phyloP scores from a whole-genome alignment of 1,140 invertebrate genomes.

The Aphaenogaster ashmeadi region DNA sequence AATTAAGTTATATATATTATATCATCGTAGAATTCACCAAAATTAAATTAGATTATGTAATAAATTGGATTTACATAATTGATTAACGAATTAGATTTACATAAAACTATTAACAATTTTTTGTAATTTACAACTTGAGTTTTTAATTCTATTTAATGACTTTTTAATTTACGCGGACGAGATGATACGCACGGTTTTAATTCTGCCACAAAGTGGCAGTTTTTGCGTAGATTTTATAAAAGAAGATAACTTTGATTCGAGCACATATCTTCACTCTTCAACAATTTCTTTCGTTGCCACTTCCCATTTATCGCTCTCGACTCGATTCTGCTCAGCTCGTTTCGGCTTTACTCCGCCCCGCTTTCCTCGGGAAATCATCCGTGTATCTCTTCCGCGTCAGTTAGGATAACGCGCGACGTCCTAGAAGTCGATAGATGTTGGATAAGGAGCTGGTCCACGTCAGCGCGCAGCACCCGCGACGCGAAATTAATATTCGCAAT shows the following conservation, averaged over 20 bases:
- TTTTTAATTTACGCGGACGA: neutral
- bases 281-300: constrained; percentile 34
- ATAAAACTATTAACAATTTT: neutral
- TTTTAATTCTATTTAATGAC: neutral
- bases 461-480: constrained; percentile 46
- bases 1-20: neutral
- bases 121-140: neutral
- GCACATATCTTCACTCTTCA: constrained; percentile 37
- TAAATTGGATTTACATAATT: neutral
- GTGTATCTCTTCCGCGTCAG: constrained; percentile 65
- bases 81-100: neutral
- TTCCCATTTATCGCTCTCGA: constrained; percentile 39
- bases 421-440: constrained; percentile 61
- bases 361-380: constrained; percentile 39
- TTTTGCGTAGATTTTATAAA: neutral
- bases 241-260: constrained; percentile 17
- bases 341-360: constrained; percentile 44
- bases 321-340: constrained; percentile 46
- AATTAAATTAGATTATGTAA: neutral
- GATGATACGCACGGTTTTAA: neutral
- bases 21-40: neutral
- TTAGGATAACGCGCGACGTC: constrained; percentile 61
- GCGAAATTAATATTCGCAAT: constrained; percentile 49
- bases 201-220: neutral
- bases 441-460: constrained; percentile 55